A percentile compares a stretch with the other conserved stretches of the same genome.
These are phyloP conservation scores for Cololabis saira DNA, from an alignment of 2,113 vertebrate genomes.

Conservation along the genomic window DNA sequence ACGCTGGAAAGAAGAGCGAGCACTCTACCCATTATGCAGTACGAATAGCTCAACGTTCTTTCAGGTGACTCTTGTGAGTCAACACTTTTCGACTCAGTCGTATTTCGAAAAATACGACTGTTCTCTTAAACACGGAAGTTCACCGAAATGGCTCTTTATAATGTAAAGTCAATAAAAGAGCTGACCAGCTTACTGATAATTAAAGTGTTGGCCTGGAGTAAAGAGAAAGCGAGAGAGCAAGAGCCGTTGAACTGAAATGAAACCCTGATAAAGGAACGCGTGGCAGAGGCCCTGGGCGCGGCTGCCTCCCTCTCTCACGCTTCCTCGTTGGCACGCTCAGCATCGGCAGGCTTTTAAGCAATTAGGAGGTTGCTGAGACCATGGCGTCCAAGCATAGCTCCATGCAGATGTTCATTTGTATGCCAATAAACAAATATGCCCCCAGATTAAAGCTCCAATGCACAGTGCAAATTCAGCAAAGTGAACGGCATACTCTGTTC, in stretches of 20 bases:
- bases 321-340: conserved; percentile 69
- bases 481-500: conserved; percentile 66
- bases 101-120: conserved; percentile 29
- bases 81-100: too few species aligned
- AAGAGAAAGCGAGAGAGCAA: conserved; percentile 28
- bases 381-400: conserved; percentile 70
- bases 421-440: conserved; percentile 82
- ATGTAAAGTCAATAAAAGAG: conserved; percentile 62
- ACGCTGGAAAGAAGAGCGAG: too few species aligned
- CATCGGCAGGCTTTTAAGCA: conserved; percentile 70
- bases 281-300: conserved; percentile 63
- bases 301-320: conserved; percentile 35
- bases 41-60: too few species aligned
- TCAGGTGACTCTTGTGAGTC: too few species aligned
- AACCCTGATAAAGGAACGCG: conserved; percentile 62
- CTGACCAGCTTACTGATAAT: conserved; percentile 59
- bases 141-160: conserved; percentile 48
- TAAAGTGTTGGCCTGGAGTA: conserved; percentile 61
- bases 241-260: conserved; percentile 39
- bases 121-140: conserved; percentile 38
- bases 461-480: conserved; percentile 72
- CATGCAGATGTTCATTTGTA: conserved; percentile 79
- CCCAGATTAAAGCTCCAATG: conserved; percentile 76
- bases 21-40: too few species aligned
- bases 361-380: conserved; percentile 73